phyloP scores from a whole-genome alignment of 2,797 vertebrate genomes.

The Myoxocephalus aenaeus region DNA sequence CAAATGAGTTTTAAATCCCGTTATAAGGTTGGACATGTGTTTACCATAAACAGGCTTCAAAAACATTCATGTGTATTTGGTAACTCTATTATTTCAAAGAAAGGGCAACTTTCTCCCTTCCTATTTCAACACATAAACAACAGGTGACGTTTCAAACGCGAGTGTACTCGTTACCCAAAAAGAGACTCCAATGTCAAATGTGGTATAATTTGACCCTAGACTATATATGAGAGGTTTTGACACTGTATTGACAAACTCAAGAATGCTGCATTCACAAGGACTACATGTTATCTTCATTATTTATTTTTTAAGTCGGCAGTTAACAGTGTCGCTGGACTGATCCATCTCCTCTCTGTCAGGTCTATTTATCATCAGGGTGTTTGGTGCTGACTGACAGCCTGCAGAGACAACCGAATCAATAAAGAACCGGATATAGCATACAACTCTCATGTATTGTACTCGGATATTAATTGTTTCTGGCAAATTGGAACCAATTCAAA shows the following conservation, averaged over 20 bases:
- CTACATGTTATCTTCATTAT: neutral
- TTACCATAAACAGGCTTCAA: no score
- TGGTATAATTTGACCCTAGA: neutral
- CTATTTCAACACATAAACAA: no score
- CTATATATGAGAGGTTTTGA: neutral
- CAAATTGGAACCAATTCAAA: slow-evolving; percentile 60
- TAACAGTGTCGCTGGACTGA: slow-evolving; percentile 11
- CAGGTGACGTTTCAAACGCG: no score
- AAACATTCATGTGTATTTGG: no score
- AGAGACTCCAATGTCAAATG: no score
- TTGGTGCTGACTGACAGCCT: slow-evolving; percentile 48
- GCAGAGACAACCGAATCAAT: slow-evolving; percentile 55
- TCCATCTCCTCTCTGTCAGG: slow-evolving; percentile 54
- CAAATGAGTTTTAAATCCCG: no score
- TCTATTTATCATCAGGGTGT: slow-evolving; percentile 54
- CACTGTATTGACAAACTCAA: neutral
- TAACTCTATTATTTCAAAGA: no score
- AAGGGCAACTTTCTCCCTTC: no score
- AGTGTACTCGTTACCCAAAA: no score
- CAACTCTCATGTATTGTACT: slow-evolving; percentile 25
- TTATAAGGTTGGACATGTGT: no score
- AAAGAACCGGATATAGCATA: slow-evolving; percentile 55
- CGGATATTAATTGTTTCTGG: slow-evolving; percentile 47
- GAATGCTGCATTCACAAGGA: neutral
- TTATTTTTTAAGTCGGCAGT: no score